A percentile compares a stretch with the other conserved stretches of the same genome.
Evolutionary conservation across 2,888 invertebrate genomes (phyloP).

Genomic region (Macrosoma leucophasiata): DNA sequence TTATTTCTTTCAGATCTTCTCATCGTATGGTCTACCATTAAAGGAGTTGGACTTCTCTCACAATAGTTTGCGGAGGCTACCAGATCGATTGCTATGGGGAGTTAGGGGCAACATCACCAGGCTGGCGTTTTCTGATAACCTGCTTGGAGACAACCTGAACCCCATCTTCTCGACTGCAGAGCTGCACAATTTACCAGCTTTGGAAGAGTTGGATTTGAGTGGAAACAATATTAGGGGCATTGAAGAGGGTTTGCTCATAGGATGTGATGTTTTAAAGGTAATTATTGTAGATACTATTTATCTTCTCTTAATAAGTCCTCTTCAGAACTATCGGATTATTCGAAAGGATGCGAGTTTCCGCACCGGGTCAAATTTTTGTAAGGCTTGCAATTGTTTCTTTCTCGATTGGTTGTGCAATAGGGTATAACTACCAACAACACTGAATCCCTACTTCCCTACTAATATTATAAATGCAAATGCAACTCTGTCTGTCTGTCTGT

Average conservation of each 20-base stretch:
- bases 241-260: constrained; percentile 91
- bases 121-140: constrained; percentile 84
- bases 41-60: constrained; percentile 87
- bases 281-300: too few species aligned
- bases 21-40: constrained; percentile 82
- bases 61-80: constrained; percentile 86
- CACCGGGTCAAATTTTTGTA: too few species aligned
- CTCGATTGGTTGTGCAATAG: too few species aligned
- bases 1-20: constrained; percentile 74
- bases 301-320: too few species aligned
- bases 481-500: too few species aligned
- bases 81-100: constrained; percentile 83
- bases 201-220: constrained; percentile 85
- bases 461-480: too few species aligned
- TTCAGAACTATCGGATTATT: too few species aligned
- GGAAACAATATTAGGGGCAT: constrained; percentile 88
- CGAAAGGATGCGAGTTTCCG: too few species aligned
- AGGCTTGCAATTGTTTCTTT: too few species aligned
- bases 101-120: constrained; percentile 80
- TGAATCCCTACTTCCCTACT: too few species aligned
- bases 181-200: constrained; percentile 83
- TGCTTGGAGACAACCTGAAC: constrained; percentile 92
- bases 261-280: constrained; percentile 85
- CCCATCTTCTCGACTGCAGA: constrained; percentile 93
- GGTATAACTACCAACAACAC: too few species aligned